phyloP scores from a whole-genome alignment of 2,888 invertebrate species.

The Tiliacea citrago region DNA sequence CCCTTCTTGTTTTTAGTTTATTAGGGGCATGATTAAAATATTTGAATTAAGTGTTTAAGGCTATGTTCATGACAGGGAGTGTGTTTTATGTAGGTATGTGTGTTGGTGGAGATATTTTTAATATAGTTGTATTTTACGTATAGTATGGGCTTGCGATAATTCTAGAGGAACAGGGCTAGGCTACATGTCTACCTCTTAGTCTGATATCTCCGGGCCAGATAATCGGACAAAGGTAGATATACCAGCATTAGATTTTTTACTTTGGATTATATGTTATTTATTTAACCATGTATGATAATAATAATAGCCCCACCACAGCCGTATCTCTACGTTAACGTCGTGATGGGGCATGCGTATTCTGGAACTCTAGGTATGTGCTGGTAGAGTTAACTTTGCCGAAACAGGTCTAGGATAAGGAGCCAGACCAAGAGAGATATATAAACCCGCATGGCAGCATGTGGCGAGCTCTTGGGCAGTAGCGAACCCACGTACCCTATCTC shows the following conservation, averaged over 20 bases:
- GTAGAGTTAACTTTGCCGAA: too few species aligned
- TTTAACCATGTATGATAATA: too few species aligned
- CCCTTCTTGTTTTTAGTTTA: constrained; percentile 59
- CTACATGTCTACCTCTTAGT: neutral
- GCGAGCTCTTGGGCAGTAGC: too few species aligned
- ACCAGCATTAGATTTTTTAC: neutral
- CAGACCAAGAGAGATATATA: too few species aligned
- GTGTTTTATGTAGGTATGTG: constrained; percentile 13
- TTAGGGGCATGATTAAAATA: constrained; percentile 63
- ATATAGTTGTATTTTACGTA: neutral
- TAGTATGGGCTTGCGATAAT: neutral
- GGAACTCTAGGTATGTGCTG: too few species aligned
- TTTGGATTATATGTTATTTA: neutral
- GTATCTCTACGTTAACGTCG: too few species aligned
- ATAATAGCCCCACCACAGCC: too few species aligned
- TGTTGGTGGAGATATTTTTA: constrained; percentile 18
- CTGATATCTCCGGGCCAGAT: neutral
- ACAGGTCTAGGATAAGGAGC: too few species aligned
- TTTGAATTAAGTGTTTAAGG: constrained; percentile 54
- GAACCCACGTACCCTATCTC: too few species aligned
- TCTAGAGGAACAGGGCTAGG: neutral
- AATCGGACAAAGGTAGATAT: neutral
- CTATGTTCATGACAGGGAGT: constrained; percentile 25
- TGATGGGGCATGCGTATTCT: too few species aligned
- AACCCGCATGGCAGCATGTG: too few species aligned